Percentiles rank a stretch among this genome's conserved stretches.
These are phyloP conservation scores for Lindbergichthys nudifrons DNA, from an alignment of 2,797 vertebrate species.

Conservation along the genomic window DNA sequence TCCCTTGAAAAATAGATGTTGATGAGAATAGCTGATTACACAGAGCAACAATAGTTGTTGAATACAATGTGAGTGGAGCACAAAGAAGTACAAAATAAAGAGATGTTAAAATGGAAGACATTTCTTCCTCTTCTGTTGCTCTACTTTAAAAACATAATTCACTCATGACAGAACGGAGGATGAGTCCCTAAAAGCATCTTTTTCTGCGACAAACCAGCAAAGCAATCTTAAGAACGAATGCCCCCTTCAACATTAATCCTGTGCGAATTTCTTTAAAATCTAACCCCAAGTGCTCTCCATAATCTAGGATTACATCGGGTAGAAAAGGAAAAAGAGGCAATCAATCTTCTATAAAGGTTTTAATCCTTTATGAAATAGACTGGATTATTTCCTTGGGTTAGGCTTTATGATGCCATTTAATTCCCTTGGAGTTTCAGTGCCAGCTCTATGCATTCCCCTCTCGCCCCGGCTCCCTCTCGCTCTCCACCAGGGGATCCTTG, in stretches of 20 bases:
- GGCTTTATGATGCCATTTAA: conserved; percentile 84
- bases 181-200: conserved; percentile 30
- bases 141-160: conserved; percentile 24
- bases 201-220: conserved; percentile 56
- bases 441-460: conserved; percentile 54
- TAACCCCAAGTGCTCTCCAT: conserved; percentile 76
- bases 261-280: conserved; percentile 79
- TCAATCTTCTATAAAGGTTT: conserved; percentile 86
- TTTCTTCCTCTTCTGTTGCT: neutral
- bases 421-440: conserved; percentile 73
- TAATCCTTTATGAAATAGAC: conserved; percentile 88
- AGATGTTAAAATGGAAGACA: conserved; percentile 5
- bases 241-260: conserved; percentile 66
- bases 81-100: neutral
- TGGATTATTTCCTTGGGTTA: conserved; percentile 87
- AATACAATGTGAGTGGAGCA: conserved; percentile 10
- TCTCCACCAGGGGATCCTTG: conserved; percentile 79
- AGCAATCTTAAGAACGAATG: conserved; percentile 66
- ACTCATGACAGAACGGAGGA: conserved; percentile 18
- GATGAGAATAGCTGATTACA: conserved; percentile 12
- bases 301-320: conserved; percentile 85
- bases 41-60: neutral
- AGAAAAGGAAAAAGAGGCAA: conserved; percentile 81
- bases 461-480: conserved; percentile 60
- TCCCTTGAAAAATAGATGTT: neutral